Base-by-base conservation (phyloP, 2,113 vertebrate species). In the Phyllostomus discolor region DNA sequence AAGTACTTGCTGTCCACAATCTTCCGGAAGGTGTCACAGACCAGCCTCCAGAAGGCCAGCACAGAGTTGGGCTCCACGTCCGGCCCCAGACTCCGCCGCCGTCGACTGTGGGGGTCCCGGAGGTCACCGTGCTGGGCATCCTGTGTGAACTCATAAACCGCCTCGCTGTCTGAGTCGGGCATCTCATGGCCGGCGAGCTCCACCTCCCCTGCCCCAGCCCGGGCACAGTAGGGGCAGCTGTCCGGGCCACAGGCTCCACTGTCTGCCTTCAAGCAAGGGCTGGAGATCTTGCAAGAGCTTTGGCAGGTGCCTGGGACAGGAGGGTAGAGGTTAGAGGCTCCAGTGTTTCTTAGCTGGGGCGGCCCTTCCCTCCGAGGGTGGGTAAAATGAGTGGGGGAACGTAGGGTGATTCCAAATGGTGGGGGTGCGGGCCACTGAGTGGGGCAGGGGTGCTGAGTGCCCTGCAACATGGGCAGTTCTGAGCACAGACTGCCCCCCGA, bases 1-100 rank as follows among this genome's bases (percentile, higher is more conserved):
- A 99, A 99, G 97, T 99, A 99, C 91, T 99, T 99, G 99, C 99
- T 99, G 98, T 99, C 99, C 94, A 99, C 99, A 0, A 99, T 99
- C 98, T 99, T 99, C 57, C 97, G 98, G 97, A 99, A 99, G 0
- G 99, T 99, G 94, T 99, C 99, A 0, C 99, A 99, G 97, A 99
- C 99, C 95, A 99, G 96, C 2, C 98, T 99, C 99, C 99, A 99
- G 98, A 99, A 99, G 93, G 97, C 99, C 83, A 99, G 98, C 10
- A 99, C 96, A 24, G 96, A 90, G 75, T 92, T 93, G 5, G 91
- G 83, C 38, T 96, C 99, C 62, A 66, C 3, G 0, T 87, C 93
- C 15, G 59, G 85, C 43, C 95, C 95, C 15, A 67, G 92, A 75
- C 78, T 94, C 35, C 50, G 62, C 10, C 28, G 95, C 28, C 79